Base-by-base conservation (phyloP, 1,140 invertebrate genomes). In the Amphibalanus amphitrite region DNA sequence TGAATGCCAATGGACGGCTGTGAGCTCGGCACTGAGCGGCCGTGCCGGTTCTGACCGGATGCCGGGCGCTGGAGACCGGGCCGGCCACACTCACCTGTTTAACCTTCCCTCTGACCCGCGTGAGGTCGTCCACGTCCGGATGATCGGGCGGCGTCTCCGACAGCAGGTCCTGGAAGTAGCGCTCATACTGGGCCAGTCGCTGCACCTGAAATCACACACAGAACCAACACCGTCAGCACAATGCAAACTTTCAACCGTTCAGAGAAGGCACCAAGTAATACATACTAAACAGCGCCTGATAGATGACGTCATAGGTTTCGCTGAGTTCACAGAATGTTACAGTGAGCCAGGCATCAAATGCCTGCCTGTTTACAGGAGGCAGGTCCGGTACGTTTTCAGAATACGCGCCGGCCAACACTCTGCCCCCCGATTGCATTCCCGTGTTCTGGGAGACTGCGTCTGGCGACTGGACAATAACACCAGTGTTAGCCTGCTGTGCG, bases 161-260 rank as follows among this genome's bases (percentile, higher is more conserved):
- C 67, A 80, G 75, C 72, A 81, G 75, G 29, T 78, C 79, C 70
- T 77, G 77, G 68, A 81, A 75, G 74, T 81, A 85, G 75, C 86
- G 83, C 79, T 89, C 87, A 82, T 89, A 90, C 77, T 89, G 87
- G 67, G 87, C 87, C 75, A 90, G 82, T 77, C 88, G 84, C 81
- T 89, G 88, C 76, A 89, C 87, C 89, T 90, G 82, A 23, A 83
- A 82, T 69, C 33, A 38, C 33, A 38, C 33, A n/a, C n/a, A n/a
- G n/a, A n/a, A n/a, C n/a, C n/a, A n/a, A n/a, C n/a, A n/a, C n/a
- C n/a, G n/a, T n/a, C n/a, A n/a, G n/a, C n/a, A n/a, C n/a, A n/a
- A n/a, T n/a, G n/a, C n/a, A n/a, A n/a, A n/a, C n/a, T n/a, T n/a
- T n/a, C n/a, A n/a, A n/a, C n/a, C n/a, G n/a, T n/a, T n/a, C n/a